Conservation (phyloP, 2,888 invertebrate genomes). For the Amorpha juglandis region DNA sequence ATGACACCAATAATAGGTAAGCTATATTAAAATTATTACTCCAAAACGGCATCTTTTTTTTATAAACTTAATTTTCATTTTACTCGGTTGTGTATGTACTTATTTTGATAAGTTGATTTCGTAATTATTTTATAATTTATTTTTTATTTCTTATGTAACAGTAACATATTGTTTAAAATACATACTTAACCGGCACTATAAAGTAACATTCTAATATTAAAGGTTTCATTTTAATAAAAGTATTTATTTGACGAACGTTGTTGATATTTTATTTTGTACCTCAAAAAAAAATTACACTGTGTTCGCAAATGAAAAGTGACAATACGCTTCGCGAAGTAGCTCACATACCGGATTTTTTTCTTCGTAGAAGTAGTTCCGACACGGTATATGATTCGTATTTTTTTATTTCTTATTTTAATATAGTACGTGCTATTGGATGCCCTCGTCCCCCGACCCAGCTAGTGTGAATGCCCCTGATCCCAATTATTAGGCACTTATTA, state of each 20-base stretch:
- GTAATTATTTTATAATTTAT: conserved; percentile 65
- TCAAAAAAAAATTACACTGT: conserved; percentile 42
- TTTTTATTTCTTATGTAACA: conserved; percentile 78
- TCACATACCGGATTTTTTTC: conserved; percentile 79
- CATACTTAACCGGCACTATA: conserved; percentile 79
- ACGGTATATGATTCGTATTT: conserved; percentile 60
- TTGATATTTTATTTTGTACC: conserved; percentile 76
- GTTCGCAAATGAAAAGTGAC: conserved; percentile 31
- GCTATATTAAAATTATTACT: conserved; percentile 37
- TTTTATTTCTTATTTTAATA: conserved; percentile 59
- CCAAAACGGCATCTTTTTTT: conserved; percentile 38
- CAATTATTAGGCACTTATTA: conserved; percentile 71
- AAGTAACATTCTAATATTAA: conserved; percentile 68
- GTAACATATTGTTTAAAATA: conserved; percentile 66
- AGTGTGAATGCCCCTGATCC: conserved; percentile 78
- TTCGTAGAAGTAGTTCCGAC: conserved; percentile 74
- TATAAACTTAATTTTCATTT: conserved; percentile 61
- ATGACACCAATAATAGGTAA: conserved; percentile 70
- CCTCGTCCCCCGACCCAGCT: conserved; percentile 76
- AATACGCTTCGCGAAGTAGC: conserved; percentile 60
- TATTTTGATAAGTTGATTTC: conserved; percentile 76
- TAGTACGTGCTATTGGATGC: conserved; percentile 81
- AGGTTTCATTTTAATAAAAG: conserved; percentile 79
- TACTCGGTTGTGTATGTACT: conserved; percentile 85
- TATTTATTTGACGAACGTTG: conserved; percentile 73